Base-by-base conservation (phyloP, 2,113 vertebrate species). In the Dicrurus megarhynchus region DNA sequence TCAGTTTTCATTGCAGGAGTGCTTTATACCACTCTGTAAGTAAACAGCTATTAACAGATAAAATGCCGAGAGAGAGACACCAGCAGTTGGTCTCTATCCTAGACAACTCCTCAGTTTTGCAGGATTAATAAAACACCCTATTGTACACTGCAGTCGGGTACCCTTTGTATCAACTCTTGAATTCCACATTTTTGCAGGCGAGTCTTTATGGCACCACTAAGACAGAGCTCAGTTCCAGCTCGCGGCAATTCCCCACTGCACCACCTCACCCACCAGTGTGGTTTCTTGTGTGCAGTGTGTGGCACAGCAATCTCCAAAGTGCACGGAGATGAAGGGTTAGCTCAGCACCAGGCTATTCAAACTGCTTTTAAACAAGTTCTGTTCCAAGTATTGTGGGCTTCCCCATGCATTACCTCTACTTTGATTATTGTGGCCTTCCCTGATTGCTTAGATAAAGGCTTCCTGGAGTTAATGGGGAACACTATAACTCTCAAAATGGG, bases 361-460 rank as follows among this genome's bases (percentile, higher is more conserved):
- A 84, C 26, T 63, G 35, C 52, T 75, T 79, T 63, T n/a, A 78
- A 87, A 68, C 53, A 79, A 50, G 17, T 26, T 67, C 7, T 56
- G 20, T 85, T 85, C 70, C 44, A 94, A 61, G 49, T 28, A 73
- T 64, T 91, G 75, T n/a, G 49, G 32, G 16, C 68, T 95, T 82
- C 37, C 53, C 75, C 19, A 13, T 11, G 22, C 41, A 16, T 76
- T 91, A 49, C 21, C 16, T 55, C 60, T 63, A 3, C 67, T 79
- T 82, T 61, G n/a, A 49, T 96, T 73, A 71, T 53, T 88, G 82
- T 91, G 67, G 57, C 85, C 74, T 90, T 91, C 57, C 53, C 37
- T 78, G 75, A 49, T 88, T 44, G 67, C 67, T 71, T 33, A 80
- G 89, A 77, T 84, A 85, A 95, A 87, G 67, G 32, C 41, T 91